A percentile compares a stretch with the other conserved stretches of the same genome.
Evolutionary conservation across 2,888 invertebrate genomes (phyloP).

Genomic region (Eurois occulta): DNA sequence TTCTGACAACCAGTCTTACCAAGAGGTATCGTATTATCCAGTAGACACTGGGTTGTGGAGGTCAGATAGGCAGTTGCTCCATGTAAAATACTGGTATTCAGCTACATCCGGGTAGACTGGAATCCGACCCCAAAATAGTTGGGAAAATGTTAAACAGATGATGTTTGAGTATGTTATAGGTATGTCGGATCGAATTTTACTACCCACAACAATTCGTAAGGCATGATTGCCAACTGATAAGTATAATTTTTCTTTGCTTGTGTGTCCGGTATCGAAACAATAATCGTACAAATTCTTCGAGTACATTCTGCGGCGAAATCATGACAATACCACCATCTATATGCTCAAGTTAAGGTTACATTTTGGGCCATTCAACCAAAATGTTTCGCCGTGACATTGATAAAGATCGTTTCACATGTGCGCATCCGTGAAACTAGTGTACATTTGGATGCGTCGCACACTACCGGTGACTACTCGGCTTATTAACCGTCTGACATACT

Average conservation of each 20-base stretch:
- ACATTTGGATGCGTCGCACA: slow-evolving; percentile 67
- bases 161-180: slow-evolving; percentile 1
- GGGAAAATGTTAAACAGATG: background rate
- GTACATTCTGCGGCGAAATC: background rate
- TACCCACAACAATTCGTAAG: slow-evolving; percentile 33
- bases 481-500: slow-evolving; percentile 78
- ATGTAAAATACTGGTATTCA: background rate
- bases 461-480: slow-evolving; percentile 67
- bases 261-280: background rate
- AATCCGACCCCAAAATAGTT: background rate
- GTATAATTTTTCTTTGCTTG: slow-evolving; percentile 1
- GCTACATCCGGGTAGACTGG: background rate
- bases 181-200: slow-evolving; percentile 14
- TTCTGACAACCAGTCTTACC: background rate
- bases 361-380: slow-evolving; percentile 76
- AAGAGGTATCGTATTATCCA: background rate
- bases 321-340: slow-evolving; percentile 1
- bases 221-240: slow-evolving; percentile 34
- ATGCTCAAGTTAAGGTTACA: background rate
- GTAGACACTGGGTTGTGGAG: background rate
- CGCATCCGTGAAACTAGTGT: slow-evolving; percentile 83
- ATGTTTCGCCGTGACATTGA: slow-evolving; percentile 85
- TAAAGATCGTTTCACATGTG: slow-evolving; percentile 83
- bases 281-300: background rate
- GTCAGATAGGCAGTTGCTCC: background rate